Percentiles rank a stretch among this genome's conserved stretches.
phyloP scores from a whole-genome alignment of 1,140 invertebrate species.

The Drosophila baimaii region DNA sequence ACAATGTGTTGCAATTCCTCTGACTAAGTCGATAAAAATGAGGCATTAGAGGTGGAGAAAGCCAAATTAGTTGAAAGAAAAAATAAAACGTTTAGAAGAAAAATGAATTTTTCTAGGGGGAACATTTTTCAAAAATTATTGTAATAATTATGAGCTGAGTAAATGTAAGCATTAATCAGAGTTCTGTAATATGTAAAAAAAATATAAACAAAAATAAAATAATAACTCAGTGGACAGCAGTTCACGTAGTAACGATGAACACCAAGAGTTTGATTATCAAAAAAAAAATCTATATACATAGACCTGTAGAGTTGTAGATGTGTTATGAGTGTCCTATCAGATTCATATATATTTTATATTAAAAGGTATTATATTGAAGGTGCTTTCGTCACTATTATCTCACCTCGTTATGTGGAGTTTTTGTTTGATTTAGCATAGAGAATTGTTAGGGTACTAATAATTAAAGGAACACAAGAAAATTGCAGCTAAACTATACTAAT shows the following conservation, averaged over 20 bases:
- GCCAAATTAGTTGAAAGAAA: conserved; percentile 24
- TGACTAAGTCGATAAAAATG: conserved; percentile 13
- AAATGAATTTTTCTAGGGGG: neutral
- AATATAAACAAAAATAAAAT: too few species aligned
- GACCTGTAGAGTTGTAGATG: too few species aligned
- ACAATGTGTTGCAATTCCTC: conserved; percentile 54
- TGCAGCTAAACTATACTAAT: neutral
- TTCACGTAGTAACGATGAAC: too few species aligned
- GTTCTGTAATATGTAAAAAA: neutral
- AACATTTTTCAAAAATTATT: neutral
- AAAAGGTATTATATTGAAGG: too few species aligned
- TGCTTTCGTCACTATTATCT: too few species aligned
- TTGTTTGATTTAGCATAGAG: neutral
- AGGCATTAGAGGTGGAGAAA: conserved; percentile 1
- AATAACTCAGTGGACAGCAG: too few species aligned
- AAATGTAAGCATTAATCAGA: conserved; percentile 13
- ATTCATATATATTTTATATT: too few species aligned
- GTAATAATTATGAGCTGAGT: conserved; percentile 10
- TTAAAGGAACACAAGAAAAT: neutral
- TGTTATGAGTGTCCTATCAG: too few species aligned
- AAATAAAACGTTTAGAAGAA: conserved; percentile 24
- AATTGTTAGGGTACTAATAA: neutral
- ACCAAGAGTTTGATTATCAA: too few species aligned
- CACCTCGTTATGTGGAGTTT: too few species aligned
- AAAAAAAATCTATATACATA: too few species aligned